Conservation (phyloP, 2,888 invertebrate species). For the Helicoverpa assulta region DNA sequence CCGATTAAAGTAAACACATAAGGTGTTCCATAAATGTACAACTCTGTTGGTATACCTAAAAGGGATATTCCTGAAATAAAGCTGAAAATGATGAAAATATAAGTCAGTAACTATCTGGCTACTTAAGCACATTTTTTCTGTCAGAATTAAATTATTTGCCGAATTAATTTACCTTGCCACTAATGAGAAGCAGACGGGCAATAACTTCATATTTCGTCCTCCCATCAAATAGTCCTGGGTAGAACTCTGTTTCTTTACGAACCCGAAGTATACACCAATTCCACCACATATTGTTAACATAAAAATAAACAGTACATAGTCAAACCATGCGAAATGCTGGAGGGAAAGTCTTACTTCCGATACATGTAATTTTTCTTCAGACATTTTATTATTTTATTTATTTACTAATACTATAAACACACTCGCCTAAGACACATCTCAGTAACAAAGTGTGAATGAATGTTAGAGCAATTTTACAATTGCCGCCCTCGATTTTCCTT, state of each 20-base stretch:
- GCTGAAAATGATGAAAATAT: constrained; percentile 75
- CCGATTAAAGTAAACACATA: constrained; percentile 92
- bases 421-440: constrained; percentile 25
- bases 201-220: constrained; percentile 93
- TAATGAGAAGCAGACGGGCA: constrained; percentile 95
- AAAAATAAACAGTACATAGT: constrained; percentile 92
- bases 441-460: constrained; percentile 57
- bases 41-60: constrained; percentile 94
- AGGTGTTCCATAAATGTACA: constrained; percentile 94
- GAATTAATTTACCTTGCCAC: constrained; percentile 92
- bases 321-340: constrained; percentile 89
- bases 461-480: constrained; percentile 80
- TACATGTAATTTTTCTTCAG: constrained; percentile 71
- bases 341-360: constrained; percentile 71
- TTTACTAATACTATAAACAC: constrained; percentile 7
- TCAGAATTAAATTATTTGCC: not conserved
- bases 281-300: constrained; percentile 93
- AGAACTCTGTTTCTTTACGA: constrained; percentile 90
- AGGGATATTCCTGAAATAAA: constrained; percentile 94
- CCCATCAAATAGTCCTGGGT: constrained; percentile 95
- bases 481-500: constrained; percentile 77
- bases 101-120: not conserved
- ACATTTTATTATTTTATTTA: constrained; percentile 53
- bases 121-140: not conserved
- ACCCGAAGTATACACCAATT: constrained; percentile 95